These are phyloP conservation scores for Anseranas semipalmata DNA, from an alignment of 2,113 vertebrate genomes.

Conservation along the genomic window DNA sequence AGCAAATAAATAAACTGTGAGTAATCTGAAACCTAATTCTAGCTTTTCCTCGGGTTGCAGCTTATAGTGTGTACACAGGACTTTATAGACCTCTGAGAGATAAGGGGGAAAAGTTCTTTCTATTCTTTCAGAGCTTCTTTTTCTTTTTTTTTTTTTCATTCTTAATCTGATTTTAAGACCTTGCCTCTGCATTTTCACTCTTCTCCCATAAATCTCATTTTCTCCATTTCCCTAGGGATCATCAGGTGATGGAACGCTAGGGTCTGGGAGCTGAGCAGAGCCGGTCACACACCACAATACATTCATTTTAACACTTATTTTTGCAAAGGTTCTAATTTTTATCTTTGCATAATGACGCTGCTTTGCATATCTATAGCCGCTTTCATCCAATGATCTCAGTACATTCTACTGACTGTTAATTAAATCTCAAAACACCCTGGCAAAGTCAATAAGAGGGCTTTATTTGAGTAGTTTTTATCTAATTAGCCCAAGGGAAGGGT, in stretches of 20 bases:
- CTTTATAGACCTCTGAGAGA: neutral
- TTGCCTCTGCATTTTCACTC: slow-evolving; percentile 10
- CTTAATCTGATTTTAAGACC: slow-evolving; percentile 43
- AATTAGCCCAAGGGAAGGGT: neutral
- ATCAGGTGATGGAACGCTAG: neutral
- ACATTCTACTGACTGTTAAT: slow-evolving; percentile 25
- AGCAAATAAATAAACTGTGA: neutral
- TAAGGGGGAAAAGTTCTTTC: neutral
- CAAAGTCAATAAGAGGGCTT: neutral
- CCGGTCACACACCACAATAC: neutral
- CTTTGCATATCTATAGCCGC: slow-evolving; percentile 48
- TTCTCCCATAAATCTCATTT: slow-evolving; percentile 37
- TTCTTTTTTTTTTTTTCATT: neutral
- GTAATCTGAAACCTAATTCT: neutral
- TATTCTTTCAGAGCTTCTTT: neutral
- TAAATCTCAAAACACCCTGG: slow-evolving; percentile 26
- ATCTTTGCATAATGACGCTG: slow-evolving; percentile 52
- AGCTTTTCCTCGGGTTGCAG: neutral
- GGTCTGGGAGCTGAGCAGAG: neutral
- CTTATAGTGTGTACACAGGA: neutral
- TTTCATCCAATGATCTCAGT: slow-evolving; percentile 36
- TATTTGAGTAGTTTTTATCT: neutral
- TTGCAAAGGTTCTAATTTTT: slow-evolving; percentile 35
- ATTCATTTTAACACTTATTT: slow-evolving; percentile 56
- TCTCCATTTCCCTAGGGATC: neutral